A percentile compares a stretch with the other conserved stretches of the same genome.
These are phyloP conservation scores for Ceyx cyanopectus DNA, from an alignment of 2,113 vertebrate genomes.

Conservation along the genomic window DNA sequence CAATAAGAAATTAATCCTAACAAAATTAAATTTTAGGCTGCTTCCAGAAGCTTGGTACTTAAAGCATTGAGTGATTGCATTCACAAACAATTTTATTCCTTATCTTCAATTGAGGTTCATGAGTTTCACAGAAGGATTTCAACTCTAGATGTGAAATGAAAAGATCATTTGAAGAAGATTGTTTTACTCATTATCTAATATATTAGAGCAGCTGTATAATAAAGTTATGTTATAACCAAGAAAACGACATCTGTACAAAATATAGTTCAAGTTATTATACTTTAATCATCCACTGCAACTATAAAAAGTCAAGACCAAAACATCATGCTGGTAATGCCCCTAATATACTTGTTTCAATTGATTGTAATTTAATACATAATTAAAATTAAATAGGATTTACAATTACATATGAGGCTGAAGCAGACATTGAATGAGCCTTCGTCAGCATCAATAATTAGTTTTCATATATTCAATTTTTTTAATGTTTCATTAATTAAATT, in stretches of 20 bases:
- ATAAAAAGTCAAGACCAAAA: neutral
- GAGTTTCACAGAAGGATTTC: neutral
- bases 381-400: slow-evolving; percentile 37
- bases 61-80: neutral
- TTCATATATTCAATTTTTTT: neutral
- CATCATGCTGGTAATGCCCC: neutral
- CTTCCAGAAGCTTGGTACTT: neutral
- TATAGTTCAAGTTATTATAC: neutral
- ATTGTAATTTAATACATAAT: slow-evolving; percentile 3
- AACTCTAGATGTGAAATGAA: neutral
- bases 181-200: neutral
- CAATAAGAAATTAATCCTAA: neutral
- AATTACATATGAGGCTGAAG: neutral
- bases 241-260: neutral
- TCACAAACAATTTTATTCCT: neutral
- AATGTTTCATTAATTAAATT: no score
- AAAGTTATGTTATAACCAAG: neutral
- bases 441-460: neutral
- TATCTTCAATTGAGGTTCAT: neutral
- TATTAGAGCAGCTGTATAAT: neutral
- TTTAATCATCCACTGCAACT: neutral
- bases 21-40: neutral
- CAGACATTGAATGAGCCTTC: neutral
- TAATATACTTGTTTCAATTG: neutral
- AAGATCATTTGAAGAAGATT: neutral